Base-by-base conservation (phyloP, 2,797 vertebrate species). In the Scleropages formosus region DNA sequence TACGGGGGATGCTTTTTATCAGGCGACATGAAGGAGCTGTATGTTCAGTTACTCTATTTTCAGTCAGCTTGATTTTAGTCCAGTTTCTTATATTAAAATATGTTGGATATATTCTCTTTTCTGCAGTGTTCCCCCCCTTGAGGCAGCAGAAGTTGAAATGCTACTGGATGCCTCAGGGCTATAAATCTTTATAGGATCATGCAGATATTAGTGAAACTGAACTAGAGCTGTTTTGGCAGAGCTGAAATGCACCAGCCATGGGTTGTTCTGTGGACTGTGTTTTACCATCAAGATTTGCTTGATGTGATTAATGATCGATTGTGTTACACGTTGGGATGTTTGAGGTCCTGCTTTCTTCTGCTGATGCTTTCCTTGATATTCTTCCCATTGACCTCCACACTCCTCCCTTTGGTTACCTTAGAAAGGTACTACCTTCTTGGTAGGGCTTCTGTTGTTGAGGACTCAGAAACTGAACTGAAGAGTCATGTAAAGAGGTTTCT, bases 401-500 rank as follows among this genome's bases (percentile, higher is more conserved):
- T 20, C 2, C 16, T 62, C 31, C 69, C 64, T 13, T 10, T 8
- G 72, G 75, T 78, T 70, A 77, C 63, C 58, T 0, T 82, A 81
- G 65, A 83, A 60, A 20, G 7, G 88, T 86, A 85, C 85, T 87
- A 74, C 77, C 75, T 82, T 72, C 82, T 76, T 24, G 77, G 16
- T 26, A 75, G 75, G 0, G 44, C 83, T 84, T 77, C 87, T 73
- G 75, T 77, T 88, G 86, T 83, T 65, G 77, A 75, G 15, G 73
- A 72, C 75, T 59, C 0, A 67, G 69, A 75, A 22, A 26, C 44
- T 86, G 87, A 92, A 84, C 90, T 91, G 87, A 91, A 92, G 90
- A 85, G 75, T 73, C 84, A 81, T 83, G 49, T 22, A 0, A 15
- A 78, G 83, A 31, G 0, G 60, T 89, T 94, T 93, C 91, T 90